Conservation (phyloP, 2,888 invertebrate species). For the Eilema sororculum region DNA sequence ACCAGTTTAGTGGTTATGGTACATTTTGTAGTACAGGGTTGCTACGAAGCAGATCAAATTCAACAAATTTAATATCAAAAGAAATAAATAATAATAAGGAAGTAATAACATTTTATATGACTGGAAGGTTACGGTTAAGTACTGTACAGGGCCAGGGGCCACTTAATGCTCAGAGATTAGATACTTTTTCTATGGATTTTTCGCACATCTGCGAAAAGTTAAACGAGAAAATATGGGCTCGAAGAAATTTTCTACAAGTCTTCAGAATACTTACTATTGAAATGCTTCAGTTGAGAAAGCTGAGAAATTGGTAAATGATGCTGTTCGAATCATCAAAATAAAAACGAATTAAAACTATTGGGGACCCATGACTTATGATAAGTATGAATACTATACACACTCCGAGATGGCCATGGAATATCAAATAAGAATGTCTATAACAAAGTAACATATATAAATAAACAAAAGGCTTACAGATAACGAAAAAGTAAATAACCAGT, state of each 20-base stretch:
- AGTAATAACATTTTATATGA: background rate
- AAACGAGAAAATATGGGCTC: background rate
- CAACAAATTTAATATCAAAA: background rate
- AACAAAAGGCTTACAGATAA: background rate
- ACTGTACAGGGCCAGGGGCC: background rate
- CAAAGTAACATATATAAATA: background rate
- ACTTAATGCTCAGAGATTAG: background rate
- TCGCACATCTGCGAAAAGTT: too few species aligned
- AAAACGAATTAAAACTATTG: too few species aligned
- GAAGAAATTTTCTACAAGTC: background rate
- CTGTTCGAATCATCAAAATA: too few species aligned
- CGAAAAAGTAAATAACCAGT: constrained; percentile 24
- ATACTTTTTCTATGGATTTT: background rate
- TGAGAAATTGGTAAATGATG: background rate
- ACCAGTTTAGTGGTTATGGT: constrained; percentile 22
- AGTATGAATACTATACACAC: too few species aligned
- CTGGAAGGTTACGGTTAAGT: background rate
- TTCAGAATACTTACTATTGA: background rate
- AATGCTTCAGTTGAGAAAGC: background rate
- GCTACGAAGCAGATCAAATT: background rate
- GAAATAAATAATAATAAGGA: too few species aligned
- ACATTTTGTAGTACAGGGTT: constrained; percentile 27
- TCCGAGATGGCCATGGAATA: background rate
- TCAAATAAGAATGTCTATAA: background rate
- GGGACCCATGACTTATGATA: too few species aligned